These are phyloP conservation scores for Rachycentron canadum DNA, from an alignment of 2,797 vertebrate genomes.

Conservation along the genomic window DNA sequence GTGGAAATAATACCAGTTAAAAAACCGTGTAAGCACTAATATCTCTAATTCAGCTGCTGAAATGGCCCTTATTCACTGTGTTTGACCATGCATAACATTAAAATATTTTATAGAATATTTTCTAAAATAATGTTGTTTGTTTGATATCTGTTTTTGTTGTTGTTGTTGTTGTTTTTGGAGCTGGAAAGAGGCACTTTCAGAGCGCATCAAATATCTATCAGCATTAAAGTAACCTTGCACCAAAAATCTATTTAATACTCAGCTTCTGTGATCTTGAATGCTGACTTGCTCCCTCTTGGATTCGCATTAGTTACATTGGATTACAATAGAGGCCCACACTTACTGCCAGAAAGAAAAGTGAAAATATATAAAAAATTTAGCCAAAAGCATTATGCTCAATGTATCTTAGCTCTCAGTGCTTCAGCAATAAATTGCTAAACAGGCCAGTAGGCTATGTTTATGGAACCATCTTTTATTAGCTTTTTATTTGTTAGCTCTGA, in stretches of 20 bases:
- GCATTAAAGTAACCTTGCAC: conserved; percentile 6
- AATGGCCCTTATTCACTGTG: background rate
- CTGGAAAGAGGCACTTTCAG: conserved; percentile 3
- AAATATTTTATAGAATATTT: conserved; percentile 3
- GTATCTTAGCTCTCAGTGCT: background rate
- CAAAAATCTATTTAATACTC: background rate
- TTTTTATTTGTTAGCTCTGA: too few species aligned
- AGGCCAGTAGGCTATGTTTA: too few species aligned
- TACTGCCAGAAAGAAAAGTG: background rate
- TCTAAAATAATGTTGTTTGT: background rate
- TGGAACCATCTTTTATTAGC: too few species aligned
- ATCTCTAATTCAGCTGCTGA: background rate
- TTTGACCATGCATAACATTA: background rate
- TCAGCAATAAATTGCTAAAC: background rate
- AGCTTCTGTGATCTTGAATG: background rate
- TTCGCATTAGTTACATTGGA: conserved; percentile 30
- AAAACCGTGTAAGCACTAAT: background rate
- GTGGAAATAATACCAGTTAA: background rate
- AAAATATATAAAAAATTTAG: conserved; percentile 1
- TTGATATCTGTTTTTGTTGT: background rate
- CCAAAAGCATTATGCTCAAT: background rate
- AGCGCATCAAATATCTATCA: conserved; percentile 8
- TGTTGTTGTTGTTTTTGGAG: background rate
- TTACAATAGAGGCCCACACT: conserved; percentile 25
- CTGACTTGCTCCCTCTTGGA: background rate